Conservation (phyloP, 1,140 invertebrate genomes). For the Drosophila tropicalis region DNA sequence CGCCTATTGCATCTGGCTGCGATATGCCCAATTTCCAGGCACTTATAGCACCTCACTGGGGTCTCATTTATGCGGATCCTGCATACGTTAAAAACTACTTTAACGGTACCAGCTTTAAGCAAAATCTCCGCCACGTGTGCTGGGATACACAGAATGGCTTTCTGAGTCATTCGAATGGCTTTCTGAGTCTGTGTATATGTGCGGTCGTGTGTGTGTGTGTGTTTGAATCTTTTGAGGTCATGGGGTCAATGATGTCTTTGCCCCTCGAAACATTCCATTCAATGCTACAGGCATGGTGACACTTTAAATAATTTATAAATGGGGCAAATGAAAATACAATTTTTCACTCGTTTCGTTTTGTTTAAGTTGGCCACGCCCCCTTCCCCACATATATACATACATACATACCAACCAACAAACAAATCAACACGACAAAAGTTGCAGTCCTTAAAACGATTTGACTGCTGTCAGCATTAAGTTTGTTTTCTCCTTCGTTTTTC, state of each 20-base stretch:
- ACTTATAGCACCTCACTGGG: no score
- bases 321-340: slow-evolving; percentile 68
- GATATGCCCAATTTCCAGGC: no score
- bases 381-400: background rate
- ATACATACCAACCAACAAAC: slow-evolving; percentile 66
- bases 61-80: no score
- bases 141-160: no score
- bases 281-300: slow-evolving; percentile 48
- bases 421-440: slow-evolving; percentile 67
- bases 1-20: no score
- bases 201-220: slow-evolving; percentile 22
- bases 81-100: no score
- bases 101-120: no score
- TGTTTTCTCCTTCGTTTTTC: slow-evolving; percentile 21
- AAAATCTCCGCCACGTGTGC: no score
- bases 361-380: slow-evolving; percentile 25
- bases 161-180: no score
- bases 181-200: slow-evolving; percentile 28
- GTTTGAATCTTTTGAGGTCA: slow-evolving; percentile 68
- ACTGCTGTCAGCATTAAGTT: slow-evolving; percentile 72
- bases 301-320: slow-evolving; percentile 82
- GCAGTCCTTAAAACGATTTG: slow-evolving; percentile 60
- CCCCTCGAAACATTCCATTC: slow-evolving; percentile 36
- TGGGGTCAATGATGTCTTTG: slow-evolving; percentile 71
- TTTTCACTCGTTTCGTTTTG: slow-evolving; percentile 40